Conservation (phyloP, 2,113 vertebrate species). For the Panthera uncia region DNA sequence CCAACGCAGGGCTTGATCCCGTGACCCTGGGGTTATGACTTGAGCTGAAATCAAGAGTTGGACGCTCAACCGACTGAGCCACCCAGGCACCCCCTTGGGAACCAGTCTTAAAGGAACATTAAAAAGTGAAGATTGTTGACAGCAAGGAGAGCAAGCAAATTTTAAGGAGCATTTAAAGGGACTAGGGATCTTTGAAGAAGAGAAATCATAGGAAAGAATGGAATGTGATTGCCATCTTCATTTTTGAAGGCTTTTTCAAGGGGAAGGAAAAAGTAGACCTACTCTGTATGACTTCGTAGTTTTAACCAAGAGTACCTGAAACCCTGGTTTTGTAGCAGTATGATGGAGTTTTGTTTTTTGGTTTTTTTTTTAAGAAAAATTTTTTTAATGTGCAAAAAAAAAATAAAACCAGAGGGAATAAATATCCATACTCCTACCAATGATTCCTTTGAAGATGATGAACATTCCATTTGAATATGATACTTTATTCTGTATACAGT, state of each 20-base stretch:
- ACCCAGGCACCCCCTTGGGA: neutral
- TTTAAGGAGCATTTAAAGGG: neutral
- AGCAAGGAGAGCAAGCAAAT: neutral
- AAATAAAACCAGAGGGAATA: neutral
- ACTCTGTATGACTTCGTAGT: neutral
- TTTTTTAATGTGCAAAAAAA: neutral
- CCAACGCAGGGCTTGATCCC: too few relatives aligned
- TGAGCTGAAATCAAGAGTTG: too few relatives aligned
- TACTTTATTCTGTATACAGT: neutral
- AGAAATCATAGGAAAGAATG: neutral
- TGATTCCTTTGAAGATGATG: neutral
- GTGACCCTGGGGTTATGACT: too few relatives aligned
- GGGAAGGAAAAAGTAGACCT: neutral
- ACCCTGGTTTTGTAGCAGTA: neutral
- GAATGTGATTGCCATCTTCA: neutral
- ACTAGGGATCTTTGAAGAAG: neutral
- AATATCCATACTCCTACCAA: neutral
- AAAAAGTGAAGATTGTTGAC: neutral
- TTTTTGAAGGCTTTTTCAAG: conserved; percentile 13
- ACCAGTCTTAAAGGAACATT: neutral
- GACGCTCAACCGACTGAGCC: too few relatives aligned
- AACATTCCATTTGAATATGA: neutral
- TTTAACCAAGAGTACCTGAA: neutral
- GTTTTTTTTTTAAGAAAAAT: neutral
- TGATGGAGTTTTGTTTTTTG: neutral